Conservation (phyloP, 2,113 vertebrate genomes). For the Pelecanus crispus region DNA sequence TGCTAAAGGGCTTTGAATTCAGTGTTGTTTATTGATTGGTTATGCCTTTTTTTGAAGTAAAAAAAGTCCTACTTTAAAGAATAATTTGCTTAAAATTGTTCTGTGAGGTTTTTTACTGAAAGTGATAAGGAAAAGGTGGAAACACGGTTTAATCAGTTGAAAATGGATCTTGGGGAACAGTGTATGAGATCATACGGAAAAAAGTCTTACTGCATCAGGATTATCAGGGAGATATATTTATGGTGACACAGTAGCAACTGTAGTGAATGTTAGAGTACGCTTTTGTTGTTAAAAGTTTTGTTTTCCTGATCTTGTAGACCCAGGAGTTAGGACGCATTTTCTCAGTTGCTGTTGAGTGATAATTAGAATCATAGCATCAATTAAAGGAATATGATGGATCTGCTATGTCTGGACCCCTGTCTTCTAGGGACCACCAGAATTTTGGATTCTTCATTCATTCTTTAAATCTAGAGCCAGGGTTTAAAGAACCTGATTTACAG, state of each 20-base stretch:
- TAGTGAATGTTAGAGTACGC: neutral
- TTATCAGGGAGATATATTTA: neutral
- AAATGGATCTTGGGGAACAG: neutral
- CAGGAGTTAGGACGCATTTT: neutral
- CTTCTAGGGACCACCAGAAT: accelerated
- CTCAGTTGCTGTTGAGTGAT: neutral
- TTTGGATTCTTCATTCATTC: neutral
- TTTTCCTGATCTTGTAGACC: neutral
- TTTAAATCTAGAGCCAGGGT: neutral
- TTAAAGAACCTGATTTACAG: neutral
- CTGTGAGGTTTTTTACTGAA: neutral
- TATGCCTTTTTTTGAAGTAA: neutral
- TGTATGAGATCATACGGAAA: neutral
- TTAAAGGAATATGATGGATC: neutral
- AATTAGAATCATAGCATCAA: neutral
- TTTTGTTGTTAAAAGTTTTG: neutral
- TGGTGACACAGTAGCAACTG: neutral
- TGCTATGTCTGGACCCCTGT: neutral
- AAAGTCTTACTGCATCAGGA: neutral
- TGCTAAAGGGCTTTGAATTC: neutral
- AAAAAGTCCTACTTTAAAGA: neutral
- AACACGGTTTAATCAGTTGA: neutral
- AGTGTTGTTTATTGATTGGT: neutral
- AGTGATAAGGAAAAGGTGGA: neutral
- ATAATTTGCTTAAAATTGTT: neutral